Percentiles rank a stretch among this genome's conserved stretches.
phyloP scores from a whole-genome alignment of 1,140 invertebrate species.

The Saccostrea echinata region DNA sequence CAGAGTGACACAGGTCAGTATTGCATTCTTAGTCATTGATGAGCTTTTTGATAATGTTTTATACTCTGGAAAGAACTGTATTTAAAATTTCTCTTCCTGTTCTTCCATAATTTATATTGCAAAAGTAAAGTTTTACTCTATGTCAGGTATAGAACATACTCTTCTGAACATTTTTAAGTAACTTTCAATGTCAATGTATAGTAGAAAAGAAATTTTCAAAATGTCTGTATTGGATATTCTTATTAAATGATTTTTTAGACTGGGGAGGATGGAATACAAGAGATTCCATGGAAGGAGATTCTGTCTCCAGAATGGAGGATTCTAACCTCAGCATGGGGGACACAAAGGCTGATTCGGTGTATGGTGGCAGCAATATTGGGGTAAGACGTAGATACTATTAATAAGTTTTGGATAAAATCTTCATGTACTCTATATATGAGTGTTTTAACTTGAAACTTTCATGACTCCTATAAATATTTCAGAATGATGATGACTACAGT shows the following conservation, averaged over 20 bases:
- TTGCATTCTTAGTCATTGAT: neutral
- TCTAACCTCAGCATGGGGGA: conserved; percentile 59
- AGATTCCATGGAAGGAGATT: conserved; percentile 54
- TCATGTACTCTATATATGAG: neutral
- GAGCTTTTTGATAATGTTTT: too few relatives aligned
- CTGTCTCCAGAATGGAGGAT: conserved; percentile 63
- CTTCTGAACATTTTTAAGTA: neutral
- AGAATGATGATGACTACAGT: conserved; percentile 67
- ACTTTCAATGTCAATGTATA: neutral
- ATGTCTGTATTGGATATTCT: neutral
- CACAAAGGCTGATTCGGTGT: conserved; percentile 66
- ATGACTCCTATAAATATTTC: neutral
- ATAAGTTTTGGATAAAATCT: too few relatives aligned
- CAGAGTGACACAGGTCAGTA: conserved; percentile 66
- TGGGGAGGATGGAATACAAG: conserved; percentile 67
- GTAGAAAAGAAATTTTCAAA: neutral
- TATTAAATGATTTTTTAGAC: conserved; percentile 25
- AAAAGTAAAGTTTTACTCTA: too few relatives aligned
- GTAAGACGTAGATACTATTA: conserved; percentile 43
- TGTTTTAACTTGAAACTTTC: neutral
- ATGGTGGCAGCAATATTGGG: conserved; percentile 69
- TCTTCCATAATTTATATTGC: neutral
- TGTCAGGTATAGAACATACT: neutral
- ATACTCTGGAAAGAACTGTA: neutral
- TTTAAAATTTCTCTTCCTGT: neutral